Percentiles rank a stretch among this genome's conserved stretches.
phyloP scores from a whole-genome alignment of 2,797 vertebrate species.

The Numenius phaeopus region DNA sequence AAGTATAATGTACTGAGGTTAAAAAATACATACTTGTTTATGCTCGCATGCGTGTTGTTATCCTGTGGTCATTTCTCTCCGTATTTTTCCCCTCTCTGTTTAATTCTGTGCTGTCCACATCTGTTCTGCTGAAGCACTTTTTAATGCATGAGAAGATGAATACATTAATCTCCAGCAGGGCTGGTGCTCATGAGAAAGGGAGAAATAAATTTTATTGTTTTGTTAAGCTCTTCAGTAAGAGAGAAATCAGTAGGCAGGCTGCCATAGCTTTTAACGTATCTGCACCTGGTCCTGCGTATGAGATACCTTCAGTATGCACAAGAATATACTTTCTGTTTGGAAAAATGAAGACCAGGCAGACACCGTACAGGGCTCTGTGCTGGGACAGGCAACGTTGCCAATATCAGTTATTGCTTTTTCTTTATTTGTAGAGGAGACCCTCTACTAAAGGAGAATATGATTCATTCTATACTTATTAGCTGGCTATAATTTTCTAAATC shows the following conservation, averaged over 20 bases:
- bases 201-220: background rate
- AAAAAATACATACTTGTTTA: background rate
- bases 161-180: background rate
- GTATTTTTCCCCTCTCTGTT: background rate
- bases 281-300: background rate
- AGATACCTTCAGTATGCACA: background rate
- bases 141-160: background rate
- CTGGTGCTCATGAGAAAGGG: background rate
- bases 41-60: background rate
- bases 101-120: background rate
- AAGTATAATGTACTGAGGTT: background rate
- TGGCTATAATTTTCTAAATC: background rate
- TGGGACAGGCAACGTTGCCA: background rate
- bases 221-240: background rate
- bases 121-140: background rate
- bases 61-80: background rate
- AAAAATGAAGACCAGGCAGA: background rate
- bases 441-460: background rate
- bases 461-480: background rate
- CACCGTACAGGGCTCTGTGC: fast-evolving
- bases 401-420: background rate
- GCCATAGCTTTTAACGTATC: background rate
- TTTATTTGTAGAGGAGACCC: background rate
- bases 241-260: background rate
- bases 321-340: background rate